phyloP scores from a whole-genome alignment of 1,140 invertebrate species.

The Trinorchestia longiramus region DNA sequence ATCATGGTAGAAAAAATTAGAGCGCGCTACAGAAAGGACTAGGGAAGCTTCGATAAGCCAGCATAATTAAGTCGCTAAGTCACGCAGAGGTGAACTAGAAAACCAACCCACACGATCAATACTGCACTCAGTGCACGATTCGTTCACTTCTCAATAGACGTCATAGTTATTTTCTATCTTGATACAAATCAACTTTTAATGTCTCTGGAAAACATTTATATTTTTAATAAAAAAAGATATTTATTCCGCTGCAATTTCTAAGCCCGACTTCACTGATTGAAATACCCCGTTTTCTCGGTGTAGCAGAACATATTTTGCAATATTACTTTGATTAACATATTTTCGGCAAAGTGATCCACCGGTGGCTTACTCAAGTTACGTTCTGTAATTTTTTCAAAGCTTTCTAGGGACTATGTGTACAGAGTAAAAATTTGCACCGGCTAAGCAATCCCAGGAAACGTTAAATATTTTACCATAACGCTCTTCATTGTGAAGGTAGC shows the following conservation, averaged over 20 bases:
- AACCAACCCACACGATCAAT: neutral
- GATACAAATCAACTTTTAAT: neutral
- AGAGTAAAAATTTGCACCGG: too few relatives aligned
- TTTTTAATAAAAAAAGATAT: neutral
- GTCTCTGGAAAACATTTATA: neutral
- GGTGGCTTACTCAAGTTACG: too few relatives aligned
- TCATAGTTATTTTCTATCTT: neutral
- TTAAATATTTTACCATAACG: too few relatives aligned
- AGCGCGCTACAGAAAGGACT: neutral
- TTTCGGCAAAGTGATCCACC: too few relatives aligned
- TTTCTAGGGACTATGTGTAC: too few relatives aligned
- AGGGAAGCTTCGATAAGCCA: neutral
- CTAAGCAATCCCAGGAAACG: too few relatives aligned
- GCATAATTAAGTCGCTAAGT: neutral
- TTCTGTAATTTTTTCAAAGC: too few relatives aligned
- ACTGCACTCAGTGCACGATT: neutral
- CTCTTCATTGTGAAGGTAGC: neutral
- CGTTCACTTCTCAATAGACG: neutral
- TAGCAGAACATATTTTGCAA: neutral
- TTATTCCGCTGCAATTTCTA: neutral
- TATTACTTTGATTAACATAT: too few relatives aligned
- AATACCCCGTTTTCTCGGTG: neutral
- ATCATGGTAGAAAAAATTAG: neutral
- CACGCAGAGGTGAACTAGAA: neutral
- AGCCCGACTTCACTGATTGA: neutral